Percentiles rank a stretch among this genome's conserved stretches.
Conservation (phyloP, 2,113 vertebrate genomes). For the Copsychus sechellarum region DNA sequence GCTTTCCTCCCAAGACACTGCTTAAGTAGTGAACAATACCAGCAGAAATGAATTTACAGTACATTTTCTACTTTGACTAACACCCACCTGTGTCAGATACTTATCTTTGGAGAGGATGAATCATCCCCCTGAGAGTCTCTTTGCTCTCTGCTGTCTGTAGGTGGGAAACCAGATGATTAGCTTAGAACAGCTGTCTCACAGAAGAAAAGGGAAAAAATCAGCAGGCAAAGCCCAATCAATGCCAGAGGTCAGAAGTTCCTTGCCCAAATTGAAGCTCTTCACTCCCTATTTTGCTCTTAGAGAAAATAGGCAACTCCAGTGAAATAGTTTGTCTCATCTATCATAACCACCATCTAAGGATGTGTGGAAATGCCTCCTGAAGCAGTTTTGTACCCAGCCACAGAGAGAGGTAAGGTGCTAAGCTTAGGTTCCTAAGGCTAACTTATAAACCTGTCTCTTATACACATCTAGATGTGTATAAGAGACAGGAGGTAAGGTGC, state of each 20-base stretch:
- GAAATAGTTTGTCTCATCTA: background rate
- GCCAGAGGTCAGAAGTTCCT: background rate
- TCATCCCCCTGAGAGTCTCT: background rate
- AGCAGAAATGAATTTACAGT: conserved; percentile 39
- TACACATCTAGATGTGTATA: no score
- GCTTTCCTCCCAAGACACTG: background rate
- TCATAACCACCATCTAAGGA: background rate
- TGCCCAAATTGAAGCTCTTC: background rate
- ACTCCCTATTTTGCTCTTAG: background rate
- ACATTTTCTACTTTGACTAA: conserved; percentile 54
- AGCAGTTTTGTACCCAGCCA: background rate
- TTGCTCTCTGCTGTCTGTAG: conserved; percentile 28
- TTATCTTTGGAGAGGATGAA: conserved; percentile 41
- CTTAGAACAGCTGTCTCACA: background rate
- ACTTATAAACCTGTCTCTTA: background rate
- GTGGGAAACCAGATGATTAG: conserved; percentile 31
- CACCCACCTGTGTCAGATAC: conserved; percentile 53
- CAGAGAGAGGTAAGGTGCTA: background rate
- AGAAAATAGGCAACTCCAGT: background rate
- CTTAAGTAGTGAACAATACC: conserved; percentile 19
- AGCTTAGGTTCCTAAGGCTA: background rate
- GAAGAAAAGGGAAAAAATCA: background rate
- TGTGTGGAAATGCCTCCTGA: background rate
- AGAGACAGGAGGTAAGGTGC: background rate
- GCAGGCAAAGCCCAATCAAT: background rate